Percentiles rank a stretch among this genome's conserved stretches.
Evolutionary conservation across 2,113 vertebrate species (phyloP).

Genomic region (Nettapus auritus): DNA sequence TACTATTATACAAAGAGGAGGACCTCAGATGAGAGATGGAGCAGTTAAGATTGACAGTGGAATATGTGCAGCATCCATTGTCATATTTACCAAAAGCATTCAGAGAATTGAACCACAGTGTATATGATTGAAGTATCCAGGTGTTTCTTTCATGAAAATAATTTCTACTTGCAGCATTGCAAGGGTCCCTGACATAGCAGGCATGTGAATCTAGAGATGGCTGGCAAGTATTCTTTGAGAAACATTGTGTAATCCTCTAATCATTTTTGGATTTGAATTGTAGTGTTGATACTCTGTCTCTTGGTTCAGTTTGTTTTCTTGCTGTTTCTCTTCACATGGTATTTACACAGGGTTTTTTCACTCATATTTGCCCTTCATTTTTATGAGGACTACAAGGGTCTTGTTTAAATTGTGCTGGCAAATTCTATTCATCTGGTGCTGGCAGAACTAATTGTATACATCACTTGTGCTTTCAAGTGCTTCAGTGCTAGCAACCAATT

Average conservation of each 20-base stretch:
- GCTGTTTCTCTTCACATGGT: neutral
- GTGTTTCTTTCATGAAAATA: neutral
- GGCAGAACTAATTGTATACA: slow-evolving; percentile 22
- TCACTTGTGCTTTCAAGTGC: slow-evolving; percentile 5
- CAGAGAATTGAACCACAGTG: neutral
- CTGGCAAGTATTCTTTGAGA: neutral
- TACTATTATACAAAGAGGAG: neutral
- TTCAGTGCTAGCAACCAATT: slow-evolving; percentile 24
- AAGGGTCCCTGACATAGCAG: neutral
- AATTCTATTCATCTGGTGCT: neutral
- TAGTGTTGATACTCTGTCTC: neutral
- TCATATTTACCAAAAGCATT: neutral
- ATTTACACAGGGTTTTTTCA: neutral
- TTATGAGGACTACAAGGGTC: neutral
- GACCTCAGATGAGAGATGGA: neutral
- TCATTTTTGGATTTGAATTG: neutral
- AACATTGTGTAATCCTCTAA: neutral
- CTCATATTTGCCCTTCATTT: neutral
- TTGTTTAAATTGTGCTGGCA: slow-evolving; percentile 2
- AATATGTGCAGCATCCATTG: neutral
- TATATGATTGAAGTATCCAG: neutral
- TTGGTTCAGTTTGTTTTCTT: neutral
- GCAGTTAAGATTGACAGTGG: neutral
- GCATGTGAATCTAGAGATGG: neutral
- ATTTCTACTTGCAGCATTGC: neutral